Evolutionary conservation across 2,888 invertebrate genomes (phyloP).

Genomic region (Cephalotes varians): DNA sequence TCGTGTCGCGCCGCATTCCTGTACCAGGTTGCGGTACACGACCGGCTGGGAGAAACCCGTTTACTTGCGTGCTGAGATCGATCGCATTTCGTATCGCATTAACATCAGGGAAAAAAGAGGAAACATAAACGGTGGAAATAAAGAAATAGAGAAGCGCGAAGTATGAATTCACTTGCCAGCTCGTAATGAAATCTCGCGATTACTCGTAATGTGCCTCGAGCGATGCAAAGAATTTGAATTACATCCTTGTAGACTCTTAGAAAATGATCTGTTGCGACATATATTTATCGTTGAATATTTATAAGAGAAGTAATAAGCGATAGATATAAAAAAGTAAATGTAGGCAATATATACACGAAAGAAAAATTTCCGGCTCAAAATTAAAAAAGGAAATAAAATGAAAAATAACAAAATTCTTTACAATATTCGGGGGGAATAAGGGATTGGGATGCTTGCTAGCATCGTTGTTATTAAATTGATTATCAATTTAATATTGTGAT

Average conservation of each 20-base stretch:
- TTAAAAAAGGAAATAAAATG: background rate
- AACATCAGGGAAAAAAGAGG: conserved; percentile 66
- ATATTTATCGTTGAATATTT: background rate
- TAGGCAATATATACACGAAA: background rate
- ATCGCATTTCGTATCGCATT: conserved; percentile 58
- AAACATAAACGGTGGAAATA: conserved; percentile 64
- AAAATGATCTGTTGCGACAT: background rate
- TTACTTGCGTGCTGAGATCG: conserved; percentile 74
- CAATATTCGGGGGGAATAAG: no score
- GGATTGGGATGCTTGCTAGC: no score
- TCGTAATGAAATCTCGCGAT: conserved; percentile 19
- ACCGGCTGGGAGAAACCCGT: conserved; percentile 73
- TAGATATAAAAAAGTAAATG: background rate
- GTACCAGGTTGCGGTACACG: conserved; percentile 44
- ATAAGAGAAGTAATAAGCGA: background rate
- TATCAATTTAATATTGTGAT: no score
- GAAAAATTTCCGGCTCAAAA: background rate
- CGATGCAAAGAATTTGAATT: background rate
- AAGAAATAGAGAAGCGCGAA: conserved; percentile 62
- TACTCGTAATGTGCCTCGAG: background rate
- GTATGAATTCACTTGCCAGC: conserved; percentile 1
- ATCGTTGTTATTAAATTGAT: no score
- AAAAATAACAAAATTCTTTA: no score
- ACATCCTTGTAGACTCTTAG: background rate
- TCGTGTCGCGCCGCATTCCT: conserved; percentile 55